Evolutionary conservation across 2,113 vertebrate species (phyloP), one percentile per base, ranked within the genome.

Genomic region (Dolichallabes microphthalmus): DNA sequence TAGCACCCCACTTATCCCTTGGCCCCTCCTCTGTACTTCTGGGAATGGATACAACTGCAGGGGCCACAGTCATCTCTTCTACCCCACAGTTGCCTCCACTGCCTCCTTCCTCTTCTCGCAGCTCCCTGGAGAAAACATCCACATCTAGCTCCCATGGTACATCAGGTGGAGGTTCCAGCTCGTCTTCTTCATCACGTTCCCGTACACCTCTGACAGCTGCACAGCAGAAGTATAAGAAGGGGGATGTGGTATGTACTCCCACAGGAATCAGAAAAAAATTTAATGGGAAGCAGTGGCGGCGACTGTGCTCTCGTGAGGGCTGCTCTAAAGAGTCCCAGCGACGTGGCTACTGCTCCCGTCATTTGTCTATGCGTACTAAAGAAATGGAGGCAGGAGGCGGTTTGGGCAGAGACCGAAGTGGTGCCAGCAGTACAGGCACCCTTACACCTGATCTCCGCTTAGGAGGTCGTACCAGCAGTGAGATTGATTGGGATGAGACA

Each of bases 341-440:
- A 0, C 92, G 97, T 0, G 97, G 97, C 0, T 98, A 97, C 93
- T 98, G 97, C 90, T 98, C 97, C 0, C 94, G 97, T 11, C 97
- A 98, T 90, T 94, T 98, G 68, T 98, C 97, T n/a, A 97, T 98
- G 97, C 93, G 97, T 87, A 98, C 97, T 92, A 98, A 98, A 92
- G 97, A 98, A 92, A 97, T 98, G 95, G 97, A 98, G 83, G 95
- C 96, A 58, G 94, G 95, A 66, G 95, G 95, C 0, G 95, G 95
- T 0, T 94, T 95, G 57, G 93, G 95, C 52, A 88, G 94, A 83
- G 96, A 96, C 0, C 91, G 96, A 11, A 95, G 96, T 1, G 94
- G 96, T 68, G 94, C 93, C 71, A 93, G 95, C 90, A 95, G 95
- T 91, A 95, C 96, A 2, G 55, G 95, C 82, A 95, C 95, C 53